Evolutionary conservation across 1,140 invertebrate genomes (phyloP), one percentile per base, ranked within the genome.

Genomic region (Sminthurinus signatus): DNA sequence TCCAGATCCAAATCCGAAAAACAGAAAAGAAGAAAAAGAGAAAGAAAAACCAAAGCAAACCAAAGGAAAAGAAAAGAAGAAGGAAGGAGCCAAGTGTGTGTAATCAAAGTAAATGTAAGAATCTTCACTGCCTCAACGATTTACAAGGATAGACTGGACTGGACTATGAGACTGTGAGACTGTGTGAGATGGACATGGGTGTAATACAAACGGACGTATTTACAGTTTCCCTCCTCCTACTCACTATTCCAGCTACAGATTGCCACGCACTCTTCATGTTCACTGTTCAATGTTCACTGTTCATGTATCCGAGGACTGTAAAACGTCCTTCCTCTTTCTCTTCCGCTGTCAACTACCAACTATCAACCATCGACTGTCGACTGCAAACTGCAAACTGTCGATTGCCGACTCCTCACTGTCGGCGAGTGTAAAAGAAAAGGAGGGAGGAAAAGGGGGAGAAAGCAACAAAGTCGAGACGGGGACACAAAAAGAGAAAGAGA

Each of bases 81-180:
- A 28, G 21, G 55, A 57, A n/a, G n/a, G n/a, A n/a, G n/a, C n/a
- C n/a, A 60, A 46, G 5, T 19, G 42, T 48, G 50, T 44, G 52
- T 63, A 63, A 63, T 63, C 61, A 63, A 63, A 63, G 52, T 48
- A 57, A 63, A 63, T 57, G 61, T 57, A 32, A 46, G 8, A 23
- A 57, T 63, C 23, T 44, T 59, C 29, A 57, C 55, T 8, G 51
- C 21, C 25, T 32, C 28, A 39, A 27, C 29, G 29, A 32, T 56
- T n/a, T n/a, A n/a, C n/a, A n/a, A n/a, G n/a, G n/a, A n/a, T n/a
- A n/a, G n/a, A n/a, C 23, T 29, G 29, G 54, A 56, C 29, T 23
- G 5, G 28, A 31, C 31, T 4, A 27, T 12, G 19, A 52, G 14
- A 52, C 8, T 27, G 21, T 2, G 28, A 27, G 14, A 29, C 14